Conservation (phyloP, 1,140 invertebrate genomes). For the Rhizoglyphus robini region DNA sequence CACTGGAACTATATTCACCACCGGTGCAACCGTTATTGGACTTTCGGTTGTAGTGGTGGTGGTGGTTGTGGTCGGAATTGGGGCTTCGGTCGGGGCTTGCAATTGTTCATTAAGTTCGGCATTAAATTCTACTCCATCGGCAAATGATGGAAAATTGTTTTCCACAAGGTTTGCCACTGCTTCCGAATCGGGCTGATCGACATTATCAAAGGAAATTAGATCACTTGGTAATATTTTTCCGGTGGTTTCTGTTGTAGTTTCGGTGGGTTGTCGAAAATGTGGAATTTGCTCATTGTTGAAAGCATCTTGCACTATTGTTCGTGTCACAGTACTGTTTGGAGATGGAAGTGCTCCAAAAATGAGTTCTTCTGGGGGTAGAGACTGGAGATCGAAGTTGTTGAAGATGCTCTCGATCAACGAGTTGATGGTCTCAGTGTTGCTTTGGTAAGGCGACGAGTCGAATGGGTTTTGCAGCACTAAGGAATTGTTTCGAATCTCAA, state of each 20-base stretch:
- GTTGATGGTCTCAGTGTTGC: background rate
- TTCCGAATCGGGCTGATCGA: no score
- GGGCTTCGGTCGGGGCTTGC: background rate
- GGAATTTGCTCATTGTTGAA: background rate
- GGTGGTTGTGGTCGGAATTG: background rate
- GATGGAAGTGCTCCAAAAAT: background rate
- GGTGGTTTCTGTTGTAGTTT: no score
- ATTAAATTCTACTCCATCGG: background rate
- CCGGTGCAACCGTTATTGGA: background rate
- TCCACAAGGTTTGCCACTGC: no score
- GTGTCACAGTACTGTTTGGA: background rate
- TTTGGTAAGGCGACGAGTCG: background rate
- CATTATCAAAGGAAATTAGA: no score
- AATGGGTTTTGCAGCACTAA: constrained; percentile 2
- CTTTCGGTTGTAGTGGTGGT: background rate
- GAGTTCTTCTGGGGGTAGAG: constrained; percentile 6
- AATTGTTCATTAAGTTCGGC: background rate
- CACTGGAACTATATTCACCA: background rate
- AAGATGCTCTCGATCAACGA: background rate
- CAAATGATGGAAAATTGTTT: background rate
- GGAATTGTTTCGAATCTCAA: no score
- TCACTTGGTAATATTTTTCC: no score
- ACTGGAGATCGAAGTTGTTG: background rate
- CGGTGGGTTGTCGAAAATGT: background rate
- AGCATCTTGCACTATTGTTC: background rate